Evolutionary conservation across 2,888 invertebrate species (phyloP).

Genomic region (Nomada lathburiana): DNA sequence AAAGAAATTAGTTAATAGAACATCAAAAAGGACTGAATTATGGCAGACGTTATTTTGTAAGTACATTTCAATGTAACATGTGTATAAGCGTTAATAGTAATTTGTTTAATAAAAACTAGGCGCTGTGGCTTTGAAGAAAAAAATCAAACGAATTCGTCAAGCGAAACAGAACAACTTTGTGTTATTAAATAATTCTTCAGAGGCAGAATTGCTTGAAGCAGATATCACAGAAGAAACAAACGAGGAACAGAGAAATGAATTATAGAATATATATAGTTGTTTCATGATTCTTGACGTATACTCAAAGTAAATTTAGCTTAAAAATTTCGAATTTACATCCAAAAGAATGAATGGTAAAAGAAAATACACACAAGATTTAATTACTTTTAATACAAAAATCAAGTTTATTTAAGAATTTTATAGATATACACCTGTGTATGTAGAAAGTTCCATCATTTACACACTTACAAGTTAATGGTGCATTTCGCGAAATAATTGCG

Average conservation of each 20-base stretch:
- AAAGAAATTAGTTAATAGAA: slow-evolving; percentile 47
- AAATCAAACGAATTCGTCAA: slow-evolving; percentile 71
- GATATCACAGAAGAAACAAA: not conserved
- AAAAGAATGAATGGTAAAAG: not conserved
- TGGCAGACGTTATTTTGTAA: slow-evolving; percentile 77
- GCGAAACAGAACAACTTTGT: slow-evolving; percentile 56
- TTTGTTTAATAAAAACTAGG: slow-evolving; percentile 62
- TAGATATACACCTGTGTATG: slow-evolving; percentile 81
- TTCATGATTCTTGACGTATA: no score
- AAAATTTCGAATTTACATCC: not conserved
- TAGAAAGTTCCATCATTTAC: slow-evolving; percentile 81
- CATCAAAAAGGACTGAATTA: slow-evolving; percentile 72
- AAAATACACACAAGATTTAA: not conserved
- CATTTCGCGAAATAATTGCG: slow-evolving; percentile 69
- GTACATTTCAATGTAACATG: slow-evolving; percentile 33
- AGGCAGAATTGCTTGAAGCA: slow-evolving; percentile 12
- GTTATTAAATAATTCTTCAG: slow-evolving; percentile 3
- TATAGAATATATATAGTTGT: no score
- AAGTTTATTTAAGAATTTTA: slow-evolving; percentile 83
- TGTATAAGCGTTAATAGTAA: not conserved
- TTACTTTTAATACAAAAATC: slow-evolving; percentile 79
- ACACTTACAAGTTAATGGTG: slow-evolving; percentile 76
- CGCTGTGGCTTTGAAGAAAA: slow-evolving; percentile 77
- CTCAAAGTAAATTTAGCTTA: no score
- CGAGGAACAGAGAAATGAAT: slow-evolving; percentile 1